Conservation (phyloP, 2,797 vertebrate genomes). For the Thalassophryne amazonica region DNA sequence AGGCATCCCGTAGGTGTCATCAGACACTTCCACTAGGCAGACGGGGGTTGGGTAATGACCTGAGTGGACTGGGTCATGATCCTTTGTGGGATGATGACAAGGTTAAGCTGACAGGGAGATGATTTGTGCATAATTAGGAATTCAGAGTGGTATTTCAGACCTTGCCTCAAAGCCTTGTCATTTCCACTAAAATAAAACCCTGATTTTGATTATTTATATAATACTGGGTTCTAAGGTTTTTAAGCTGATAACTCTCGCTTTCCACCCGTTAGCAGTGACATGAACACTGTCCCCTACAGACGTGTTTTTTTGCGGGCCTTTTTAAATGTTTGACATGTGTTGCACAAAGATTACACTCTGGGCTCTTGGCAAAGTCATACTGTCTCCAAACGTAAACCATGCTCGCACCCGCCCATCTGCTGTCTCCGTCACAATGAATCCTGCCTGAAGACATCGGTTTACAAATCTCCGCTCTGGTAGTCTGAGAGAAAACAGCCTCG, state of each 20-base stretch:
- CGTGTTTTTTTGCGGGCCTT: slow-evolving; percentile 18
- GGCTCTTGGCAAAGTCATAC: slow-evolving; percentile 41
- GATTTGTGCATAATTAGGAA: slow-evolving; percentile 34
- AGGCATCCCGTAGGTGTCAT: slow-evolving; percentile 52
- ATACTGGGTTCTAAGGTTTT: slow-evolving; percentile 2
- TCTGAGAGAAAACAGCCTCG: slow-evolving; percentile 45
- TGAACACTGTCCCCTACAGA: slow-evolving; percentile 10
- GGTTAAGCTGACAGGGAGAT: slow-evolving; percentile 56
- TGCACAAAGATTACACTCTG: slow-evolving; percentile 42
- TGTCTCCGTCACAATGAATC: slow-evolving; percentile 47
- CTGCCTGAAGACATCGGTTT: slow-evolving; percentile 58
- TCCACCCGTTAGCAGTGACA: neutral
- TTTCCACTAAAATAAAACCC: slow-evolving; percentile 6
- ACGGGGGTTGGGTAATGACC: slow-evolving; percentile 39
- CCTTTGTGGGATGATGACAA: slow-evolving; percentile 50
- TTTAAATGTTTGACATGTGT: slow-evolving; percentile 45
- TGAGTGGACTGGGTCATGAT: slow-evolving; percentile 35
- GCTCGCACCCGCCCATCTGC: slow-evolving; percentile 47
- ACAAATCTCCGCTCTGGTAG: slow-evolving; percentile 50
- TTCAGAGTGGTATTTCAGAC: slow-evolving; percentile 25
- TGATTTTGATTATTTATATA: slow-evolving; percentile 10
- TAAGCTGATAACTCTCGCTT: neutral
- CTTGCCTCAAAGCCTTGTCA: neutral
- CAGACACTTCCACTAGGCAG: slow-evolving; percentile 27
- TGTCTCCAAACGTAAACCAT: slow-evolving; percentile 55